These are phyloP conservation scores for Galerucella calmariensis DNA, from an alignment of 2,888 invertebrate genomes.

Conservation along the genomic window DNA sequence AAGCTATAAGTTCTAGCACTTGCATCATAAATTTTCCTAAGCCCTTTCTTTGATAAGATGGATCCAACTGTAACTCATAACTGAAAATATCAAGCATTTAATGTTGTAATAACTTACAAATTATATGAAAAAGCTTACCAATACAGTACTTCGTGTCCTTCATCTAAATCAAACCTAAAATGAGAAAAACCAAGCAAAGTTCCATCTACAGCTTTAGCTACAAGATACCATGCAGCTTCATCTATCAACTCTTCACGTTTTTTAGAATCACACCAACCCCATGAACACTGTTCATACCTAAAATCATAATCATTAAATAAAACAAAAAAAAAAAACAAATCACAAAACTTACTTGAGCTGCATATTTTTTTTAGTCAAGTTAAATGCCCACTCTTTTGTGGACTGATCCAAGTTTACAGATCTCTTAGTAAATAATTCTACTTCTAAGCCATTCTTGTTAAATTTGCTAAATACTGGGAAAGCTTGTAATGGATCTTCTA, in stretches of 20 bases:
- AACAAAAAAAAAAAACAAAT: background rate
- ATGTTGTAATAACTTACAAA: background rate
- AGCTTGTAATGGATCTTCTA: slow-evolving; percentile 70
- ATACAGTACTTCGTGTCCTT: slow-evolving; percentile 80
- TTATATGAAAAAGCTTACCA: slow-evolving; percentile 69
- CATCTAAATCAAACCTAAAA: slow-evolving; percentile 86
- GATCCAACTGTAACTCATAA: slow-evolving; percentile 88
- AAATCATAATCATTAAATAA: slow-evolving; percentile 35
- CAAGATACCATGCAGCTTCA: slow-evolving; percentile 78
- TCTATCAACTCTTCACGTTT: slow-evolving; percentile 81
- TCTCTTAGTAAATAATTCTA: slow-evolving; percentile 71
- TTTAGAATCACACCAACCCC: slow-evolving; percentile 83
- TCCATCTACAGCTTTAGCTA: slow-evolving; percentile 69
- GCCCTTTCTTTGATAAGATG: slow-evolving; percentile 78
- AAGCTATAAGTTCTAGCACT: slow-evolving; percentile 80
- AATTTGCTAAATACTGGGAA: slow-evolving; percentile 73
- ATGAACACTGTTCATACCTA: slow-evolving; percentile 79
- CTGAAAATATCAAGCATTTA: slow-evolving; percentile 65
- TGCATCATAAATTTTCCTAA: slow-evolving; percentile 85
- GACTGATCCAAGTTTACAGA: slow-evolving; percentile 70
- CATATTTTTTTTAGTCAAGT: slow-evolving; percentile 84
- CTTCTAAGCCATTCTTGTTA: slow-evolving; percentile 70
- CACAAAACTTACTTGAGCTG: slow-evolving; percentile 72
- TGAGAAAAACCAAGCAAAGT: slow-evolving; percentile 79
- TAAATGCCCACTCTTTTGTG: slow-evolving; percentile 76